These are phyloP conservation scores for Patella ulyssiponensis DNA, from an alignment of 2,888 invertebrate genomes.

Conservation along the genomic window DNA sequence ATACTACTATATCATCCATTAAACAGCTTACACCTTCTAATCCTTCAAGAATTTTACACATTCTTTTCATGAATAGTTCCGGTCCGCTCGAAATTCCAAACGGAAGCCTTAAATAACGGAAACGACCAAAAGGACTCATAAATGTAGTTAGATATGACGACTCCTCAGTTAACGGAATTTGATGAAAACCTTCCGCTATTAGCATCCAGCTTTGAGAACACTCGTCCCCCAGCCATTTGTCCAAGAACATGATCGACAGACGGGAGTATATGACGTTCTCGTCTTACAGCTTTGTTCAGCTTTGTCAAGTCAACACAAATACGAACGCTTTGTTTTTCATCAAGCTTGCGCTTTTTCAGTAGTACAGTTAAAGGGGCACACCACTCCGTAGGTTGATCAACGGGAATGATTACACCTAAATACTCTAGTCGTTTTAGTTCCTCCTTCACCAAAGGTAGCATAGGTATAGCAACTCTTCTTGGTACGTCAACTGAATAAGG, in stretches of 20 bases:
- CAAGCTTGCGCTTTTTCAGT: background rate
- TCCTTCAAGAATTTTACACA: constrained; percentile 23
- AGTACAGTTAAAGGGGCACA: background rate
- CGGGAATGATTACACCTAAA: background rate
- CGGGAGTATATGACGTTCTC: background rate
- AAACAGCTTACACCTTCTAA: constrained; percentile 8
- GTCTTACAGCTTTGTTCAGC: background rate
- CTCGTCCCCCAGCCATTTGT: background rate
- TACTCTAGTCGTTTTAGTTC: constrained; percentile 1
- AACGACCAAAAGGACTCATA: constrained; percentile 29
- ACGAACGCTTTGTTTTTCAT: background rate
- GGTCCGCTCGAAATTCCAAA: constrained; percentile 27
- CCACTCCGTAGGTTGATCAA: background rate
- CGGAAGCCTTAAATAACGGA: constrained; percentile 22
- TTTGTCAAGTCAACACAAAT: background rate
- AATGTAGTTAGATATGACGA: constrained; percentile 25
- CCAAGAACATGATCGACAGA: background rate
- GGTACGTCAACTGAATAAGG: constrained; percentile 18
- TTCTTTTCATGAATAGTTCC: constrained; percentile 26
- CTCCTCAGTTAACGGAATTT: constrained; percentile 20
- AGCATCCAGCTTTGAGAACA: constrained; percentile 24
- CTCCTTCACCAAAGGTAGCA: constrained; percentile 23
- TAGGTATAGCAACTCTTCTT: constrained; percentile 20
- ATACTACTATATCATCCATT: constrained; percentile 35
- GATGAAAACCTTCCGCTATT: constrained; percentile 25